Conservation (phyloP, 2,113 vertebrate species). For the Mus musculus region DNA sequence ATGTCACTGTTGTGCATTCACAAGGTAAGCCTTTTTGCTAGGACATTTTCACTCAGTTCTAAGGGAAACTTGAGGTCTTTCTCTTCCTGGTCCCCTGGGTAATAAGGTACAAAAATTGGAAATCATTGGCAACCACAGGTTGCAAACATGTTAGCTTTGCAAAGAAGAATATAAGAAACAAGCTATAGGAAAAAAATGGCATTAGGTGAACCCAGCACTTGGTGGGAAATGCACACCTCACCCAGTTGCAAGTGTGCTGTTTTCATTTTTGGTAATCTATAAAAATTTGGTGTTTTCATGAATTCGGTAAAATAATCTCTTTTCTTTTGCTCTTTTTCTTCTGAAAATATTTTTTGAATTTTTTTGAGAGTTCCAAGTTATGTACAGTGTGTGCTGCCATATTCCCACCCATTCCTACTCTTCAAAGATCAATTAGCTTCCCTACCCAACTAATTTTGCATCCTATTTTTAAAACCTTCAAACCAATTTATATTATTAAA, state of each 20-base stretch:
- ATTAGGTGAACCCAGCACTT: background rate
- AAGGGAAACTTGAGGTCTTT: conserved; percentile 15
- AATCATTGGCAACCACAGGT: background rate
- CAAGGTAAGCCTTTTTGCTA: background rate
- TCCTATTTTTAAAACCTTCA: background rate
- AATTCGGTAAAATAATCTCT: background rate
- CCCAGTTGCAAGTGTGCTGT: background rate
- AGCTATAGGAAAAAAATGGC: background rate
- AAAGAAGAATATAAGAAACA: background rate
- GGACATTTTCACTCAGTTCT: conserved; percentile 2
- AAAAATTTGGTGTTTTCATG: background rate
- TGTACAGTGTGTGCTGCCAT: too few species aligned
- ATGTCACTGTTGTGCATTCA: background rate
- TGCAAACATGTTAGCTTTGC: background rate
- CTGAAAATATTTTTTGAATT: background rate
- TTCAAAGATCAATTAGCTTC: background rate
- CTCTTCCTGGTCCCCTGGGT: conserved; percentile 26
- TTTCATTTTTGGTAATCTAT: background rate
- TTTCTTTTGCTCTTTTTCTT: background rate
- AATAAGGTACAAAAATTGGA: conserved; percentile 53
- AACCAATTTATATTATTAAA: background rate
- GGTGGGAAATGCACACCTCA: background rate
- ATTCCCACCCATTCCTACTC: background rate
- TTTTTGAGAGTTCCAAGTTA: background rate
- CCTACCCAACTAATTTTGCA: too few species aligned